A percentile compares a stretch with the other conserved stretches of the same genome.
Conservation (phyloP, 2,888 invertebrate genomes). For the Atherix ibis region DNA sequence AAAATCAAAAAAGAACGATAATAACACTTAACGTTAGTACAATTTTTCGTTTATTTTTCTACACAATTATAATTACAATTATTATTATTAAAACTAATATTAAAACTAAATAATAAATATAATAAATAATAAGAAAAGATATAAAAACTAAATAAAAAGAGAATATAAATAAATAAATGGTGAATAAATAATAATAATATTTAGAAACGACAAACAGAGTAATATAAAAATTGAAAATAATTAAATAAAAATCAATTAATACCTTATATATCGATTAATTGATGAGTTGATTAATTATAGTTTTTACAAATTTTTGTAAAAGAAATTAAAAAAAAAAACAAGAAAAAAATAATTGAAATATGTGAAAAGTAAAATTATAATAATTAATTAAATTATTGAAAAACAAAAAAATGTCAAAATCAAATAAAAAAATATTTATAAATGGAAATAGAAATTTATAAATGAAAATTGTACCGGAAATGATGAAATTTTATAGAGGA, state of each 20-base stretch:
- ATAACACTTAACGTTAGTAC: conserved; percentile 29
- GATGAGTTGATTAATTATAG: too few relatives aligned
- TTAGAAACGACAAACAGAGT: neutral
- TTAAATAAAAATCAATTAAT: too few relatives aligned
- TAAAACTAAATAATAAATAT: neutral
- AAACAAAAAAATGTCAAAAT: too few relatives aligned
- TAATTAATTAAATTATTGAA: too few relatives aligned
- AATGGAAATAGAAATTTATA: too few relatives aligned
- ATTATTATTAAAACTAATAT: neutral
- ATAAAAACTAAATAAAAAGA: neutral
- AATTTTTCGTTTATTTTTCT: conserved; percentile 13
- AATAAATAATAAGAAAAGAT: neutral
- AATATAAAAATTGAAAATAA: neutral
- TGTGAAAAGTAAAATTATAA: neutral
- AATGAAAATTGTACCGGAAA: too few relatives aligned
- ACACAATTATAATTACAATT: neutral
- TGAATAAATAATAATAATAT: neutral
- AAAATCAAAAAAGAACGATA: conserved; percentile 22
- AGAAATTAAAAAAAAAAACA: too few relatives aligned
- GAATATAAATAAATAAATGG: neutral
- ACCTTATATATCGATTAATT: too few relatives aligned
- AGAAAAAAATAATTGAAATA: too few relatives aligned
- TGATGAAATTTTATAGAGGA: too few relatives aligned
- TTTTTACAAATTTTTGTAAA: too few relatives aligned
- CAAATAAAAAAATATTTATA: too few relatives aligned